Percentiles rank a stretch among this genome's conserved stretches.
phyloP scores from a whole-genome alignment of 1,140 invertebrate species.

The Aricia agestis region DNA sequence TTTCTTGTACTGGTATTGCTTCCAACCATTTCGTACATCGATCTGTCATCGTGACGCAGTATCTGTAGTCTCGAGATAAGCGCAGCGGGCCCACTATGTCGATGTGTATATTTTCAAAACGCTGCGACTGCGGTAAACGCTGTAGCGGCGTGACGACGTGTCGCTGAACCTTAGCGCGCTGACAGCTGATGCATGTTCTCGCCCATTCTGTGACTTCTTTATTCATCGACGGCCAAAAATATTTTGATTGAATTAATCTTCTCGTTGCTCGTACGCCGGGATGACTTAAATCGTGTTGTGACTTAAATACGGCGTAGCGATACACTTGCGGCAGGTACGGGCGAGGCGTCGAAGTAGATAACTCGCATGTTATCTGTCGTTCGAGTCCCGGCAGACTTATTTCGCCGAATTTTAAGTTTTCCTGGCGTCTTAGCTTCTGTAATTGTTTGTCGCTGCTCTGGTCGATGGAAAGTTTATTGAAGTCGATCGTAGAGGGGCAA shows the following conservation, averaged over 20 bases:
- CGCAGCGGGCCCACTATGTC: no score
- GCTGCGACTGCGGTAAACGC: no score
- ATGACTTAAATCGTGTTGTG: conserved; percentile 25
- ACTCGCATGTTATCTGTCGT: conserved; percentile 15
- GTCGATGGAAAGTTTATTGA: conserved; percentile 17
- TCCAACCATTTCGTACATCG: no score
- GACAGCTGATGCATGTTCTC: conserved; percentile 21
- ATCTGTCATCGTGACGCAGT: no score
- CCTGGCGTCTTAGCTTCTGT: conserved; percentile 11
- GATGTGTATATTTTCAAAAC: no score
- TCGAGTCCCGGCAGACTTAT: background rate
- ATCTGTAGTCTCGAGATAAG: no score
- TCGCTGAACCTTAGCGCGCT: conserved; percentile 23
- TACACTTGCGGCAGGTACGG: conserved; percentile 17
- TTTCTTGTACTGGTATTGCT: no score
- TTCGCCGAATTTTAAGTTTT: conserved; percentile 15
- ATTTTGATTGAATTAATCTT: conserved; percentile 21
- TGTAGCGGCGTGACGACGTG: conserved; percentile 18
- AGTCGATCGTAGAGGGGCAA: conserved; percentile 17
- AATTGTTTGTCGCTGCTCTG: conserved; percentile 23
- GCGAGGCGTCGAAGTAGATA: conserved; percentile 7
- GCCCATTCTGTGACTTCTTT: conserved; percentile 22
- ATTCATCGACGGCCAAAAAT: conserved; percentile 24
- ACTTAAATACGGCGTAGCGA: conserved; percentile 24
- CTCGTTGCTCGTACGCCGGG: conserved; percentile 23